Conservation (phyloP, 1,140 invertebrate genomes). For the Brachystomella parvula region DNA sequence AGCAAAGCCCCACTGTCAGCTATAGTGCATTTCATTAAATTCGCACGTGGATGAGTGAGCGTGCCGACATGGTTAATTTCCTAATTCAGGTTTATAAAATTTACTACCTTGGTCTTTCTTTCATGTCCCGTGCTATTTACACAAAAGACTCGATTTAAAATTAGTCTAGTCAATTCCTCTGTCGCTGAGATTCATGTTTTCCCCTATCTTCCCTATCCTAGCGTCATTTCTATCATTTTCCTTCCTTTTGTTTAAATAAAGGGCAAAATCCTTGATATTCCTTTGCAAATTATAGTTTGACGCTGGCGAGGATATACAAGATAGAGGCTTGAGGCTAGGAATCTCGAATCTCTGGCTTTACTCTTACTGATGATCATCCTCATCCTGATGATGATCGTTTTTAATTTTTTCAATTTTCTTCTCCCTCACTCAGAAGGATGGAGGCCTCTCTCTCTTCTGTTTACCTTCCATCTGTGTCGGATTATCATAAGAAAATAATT, state of each 20-base stretch:
- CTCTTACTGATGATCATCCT: too few relatives aligned
- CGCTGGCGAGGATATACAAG: not conserved
- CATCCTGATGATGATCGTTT: slow-evolving; percentile 8
- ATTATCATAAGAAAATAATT: slow-evolving; percentile 24
- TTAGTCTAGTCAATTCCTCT: not conserved
- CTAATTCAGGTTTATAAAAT: not conserved
- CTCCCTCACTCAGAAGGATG: not conserved
- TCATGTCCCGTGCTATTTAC: not conserved
- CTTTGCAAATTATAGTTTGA: not conserved
- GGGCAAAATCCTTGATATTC: not conserved
- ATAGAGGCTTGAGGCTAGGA: not conserved
- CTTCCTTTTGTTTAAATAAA: not conserved
- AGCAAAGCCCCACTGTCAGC: not conserved
- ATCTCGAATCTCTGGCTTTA: too few relatives aligned
- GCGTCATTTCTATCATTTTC: not conserved
- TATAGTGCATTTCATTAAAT: not conserved
- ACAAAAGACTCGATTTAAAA: not conserved
- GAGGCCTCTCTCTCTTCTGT: not conserved
- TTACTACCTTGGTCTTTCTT: not conserved
- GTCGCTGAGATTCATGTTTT: not conserved
- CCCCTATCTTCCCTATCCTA: not conserved
- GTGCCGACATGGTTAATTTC: slow-evolving; percentile 9
- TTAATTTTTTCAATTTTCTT: slow-evolving; percentile 1
- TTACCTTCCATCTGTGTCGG: slow-evolving; percentile 17
- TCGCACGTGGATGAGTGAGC: slow-evolving; percentile 9